These are phyloP conservation scores for Linepithema humile DNA, from an alignment of 1,140 invertebrate species.

Conservation along the genomic window DNA sequence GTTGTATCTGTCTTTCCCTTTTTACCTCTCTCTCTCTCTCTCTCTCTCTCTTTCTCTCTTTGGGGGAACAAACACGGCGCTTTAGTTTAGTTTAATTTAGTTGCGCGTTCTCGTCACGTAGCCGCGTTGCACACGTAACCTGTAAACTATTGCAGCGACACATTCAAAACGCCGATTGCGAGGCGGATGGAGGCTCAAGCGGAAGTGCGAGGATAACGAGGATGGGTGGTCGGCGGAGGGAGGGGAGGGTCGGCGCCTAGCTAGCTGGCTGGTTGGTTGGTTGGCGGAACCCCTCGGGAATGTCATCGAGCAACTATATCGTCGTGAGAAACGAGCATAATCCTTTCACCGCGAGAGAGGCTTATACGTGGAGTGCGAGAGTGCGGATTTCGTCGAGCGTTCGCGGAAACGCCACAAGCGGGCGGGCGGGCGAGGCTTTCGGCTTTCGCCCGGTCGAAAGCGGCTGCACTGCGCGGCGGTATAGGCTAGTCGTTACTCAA, in stretches of 20 bases:
- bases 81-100: slow-evolving; percentile 59
- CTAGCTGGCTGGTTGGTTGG: not conserved
- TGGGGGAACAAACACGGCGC: not conserved
- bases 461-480: not conserved
- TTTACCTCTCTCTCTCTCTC: not conserved
- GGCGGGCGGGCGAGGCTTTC: not conserved
- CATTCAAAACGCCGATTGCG: slow-evolving; percentile 33
- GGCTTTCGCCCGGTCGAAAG: slow-evolving; percentile 3
- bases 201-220: slow-evolving; percentile 28
- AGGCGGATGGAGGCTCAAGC: not conserved
- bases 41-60: not conserved
- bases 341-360: slow-evolving; percentile 9
- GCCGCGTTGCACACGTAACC: not conserved
- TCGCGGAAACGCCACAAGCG: not conserved
- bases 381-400: slow-evolving; percentile 1
- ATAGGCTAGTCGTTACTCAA: not conserved
- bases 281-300: not conserved
- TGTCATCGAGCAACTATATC: slow-evolving; percentile 20
- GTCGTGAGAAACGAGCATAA: slow-evolving; percentile 18
- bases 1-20: not conserved
- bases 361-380: not conserved
- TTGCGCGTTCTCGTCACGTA: slow-evolving; percentile 50
- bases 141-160: slow-evolving; percentile 33
- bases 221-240: not conserved
- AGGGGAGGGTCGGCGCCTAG: no score